Percentiles rank a stretch among this genome's conserved stretches.
Conservation (phyloP, 2,113 vertebrate genomes). For the Anthoscopus minutus region DNA sequence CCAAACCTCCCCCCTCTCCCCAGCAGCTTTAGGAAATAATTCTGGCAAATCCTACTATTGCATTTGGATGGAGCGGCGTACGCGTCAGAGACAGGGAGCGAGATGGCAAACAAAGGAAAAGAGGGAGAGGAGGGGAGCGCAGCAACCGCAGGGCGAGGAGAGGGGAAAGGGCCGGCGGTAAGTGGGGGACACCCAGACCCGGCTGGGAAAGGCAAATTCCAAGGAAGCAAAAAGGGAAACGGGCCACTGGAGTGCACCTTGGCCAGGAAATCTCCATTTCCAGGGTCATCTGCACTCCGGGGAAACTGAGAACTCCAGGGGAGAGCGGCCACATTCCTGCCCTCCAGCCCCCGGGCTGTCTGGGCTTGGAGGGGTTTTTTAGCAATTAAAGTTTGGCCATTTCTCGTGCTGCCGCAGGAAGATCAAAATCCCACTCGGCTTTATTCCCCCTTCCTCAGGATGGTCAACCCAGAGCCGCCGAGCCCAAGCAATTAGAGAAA, state of each 20-base stretch:
- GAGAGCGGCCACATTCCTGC: constrained; percentile 9
- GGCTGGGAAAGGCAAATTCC: constrained; percentile 12
- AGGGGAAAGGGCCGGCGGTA: constrained; percentile 6
- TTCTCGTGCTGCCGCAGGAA: background rate
- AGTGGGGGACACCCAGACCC: background rate
- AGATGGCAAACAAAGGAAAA: constrained; percentile 67
- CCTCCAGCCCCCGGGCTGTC: background rate
- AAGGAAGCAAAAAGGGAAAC: constrained; percentile 24
- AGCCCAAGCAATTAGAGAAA: background rate
- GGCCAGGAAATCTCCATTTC: constrained; percentile 30
- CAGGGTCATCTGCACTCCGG: constrained; percentile 3
- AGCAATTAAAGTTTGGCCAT: constrained; percentile 30
- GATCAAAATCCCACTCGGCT: background rate
- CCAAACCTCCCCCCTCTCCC: constrained; percentile 6
- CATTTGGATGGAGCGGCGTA: constrained; percentile 61
- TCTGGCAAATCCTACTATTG: constrained; percentile 66
- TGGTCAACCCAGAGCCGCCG: background rate
- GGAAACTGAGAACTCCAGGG: constrained; percentile 34
- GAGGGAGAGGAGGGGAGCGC: constrained; percentile 30
- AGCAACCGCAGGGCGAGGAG: background rate
- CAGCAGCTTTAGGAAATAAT: constrained; percentile 61
- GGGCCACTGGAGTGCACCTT: background rate
- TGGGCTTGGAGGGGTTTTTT: background rate
- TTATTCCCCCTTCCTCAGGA: background rate
- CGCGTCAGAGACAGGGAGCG: constrained; percentile 58